Percentiles rank a stretch among this genome's conserved stretches.
These are phyloP conservation scores for Trogon melanurus DNA, from an alignment of 2,113 vertebrate genomes.

Conservation along the genomic window DNA sequence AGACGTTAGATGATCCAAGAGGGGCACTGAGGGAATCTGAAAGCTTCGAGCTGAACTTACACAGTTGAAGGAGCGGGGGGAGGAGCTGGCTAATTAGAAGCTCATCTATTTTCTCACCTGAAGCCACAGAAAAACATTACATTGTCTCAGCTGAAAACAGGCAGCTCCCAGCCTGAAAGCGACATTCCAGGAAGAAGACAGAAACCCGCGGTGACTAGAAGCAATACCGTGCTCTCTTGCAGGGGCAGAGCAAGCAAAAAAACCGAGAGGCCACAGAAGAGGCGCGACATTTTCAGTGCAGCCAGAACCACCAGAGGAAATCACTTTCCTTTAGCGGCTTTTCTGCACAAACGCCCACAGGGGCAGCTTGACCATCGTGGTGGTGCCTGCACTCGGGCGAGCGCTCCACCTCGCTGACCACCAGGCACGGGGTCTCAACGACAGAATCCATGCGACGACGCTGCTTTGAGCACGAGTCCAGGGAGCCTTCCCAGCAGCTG, in stretches of 20 bases:
- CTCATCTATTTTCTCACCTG: not conserved
- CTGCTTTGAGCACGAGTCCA: not conserved
- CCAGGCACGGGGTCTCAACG: rapidly evolving
- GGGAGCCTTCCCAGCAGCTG: not conserved
- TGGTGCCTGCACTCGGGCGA: not conserved
- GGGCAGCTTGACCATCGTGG: rapidly evolving
- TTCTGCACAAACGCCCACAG: rapidly evolving
- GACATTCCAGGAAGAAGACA: not conserved
- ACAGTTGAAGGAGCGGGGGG: not conserved
- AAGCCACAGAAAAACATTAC: not conserved
- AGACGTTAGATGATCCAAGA: not conserved
- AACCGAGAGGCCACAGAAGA: not conserved
- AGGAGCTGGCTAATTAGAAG: not conserved
- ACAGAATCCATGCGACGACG: rapidly evolving
- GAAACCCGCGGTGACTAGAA: not conserved
- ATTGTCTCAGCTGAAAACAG: not conserved
- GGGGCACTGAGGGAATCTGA: not conserved
- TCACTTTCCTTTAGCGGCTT: not conserved
- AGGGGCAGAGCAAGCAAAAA: not conserved
- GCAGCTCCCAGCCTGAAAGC: not conserved
- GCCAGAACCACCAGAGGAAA: not conserved
- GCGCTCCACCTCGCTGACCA: not conserved
- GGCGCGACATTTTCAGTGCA: not conserved
- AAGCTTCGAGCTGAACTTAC: not conserved
- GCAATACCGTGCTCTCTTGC: not conserved